Evolutionary conservation across 1,140 invertebrate genomes (phyloP).

Genomic region (Ectropis grisescens): DNA sequence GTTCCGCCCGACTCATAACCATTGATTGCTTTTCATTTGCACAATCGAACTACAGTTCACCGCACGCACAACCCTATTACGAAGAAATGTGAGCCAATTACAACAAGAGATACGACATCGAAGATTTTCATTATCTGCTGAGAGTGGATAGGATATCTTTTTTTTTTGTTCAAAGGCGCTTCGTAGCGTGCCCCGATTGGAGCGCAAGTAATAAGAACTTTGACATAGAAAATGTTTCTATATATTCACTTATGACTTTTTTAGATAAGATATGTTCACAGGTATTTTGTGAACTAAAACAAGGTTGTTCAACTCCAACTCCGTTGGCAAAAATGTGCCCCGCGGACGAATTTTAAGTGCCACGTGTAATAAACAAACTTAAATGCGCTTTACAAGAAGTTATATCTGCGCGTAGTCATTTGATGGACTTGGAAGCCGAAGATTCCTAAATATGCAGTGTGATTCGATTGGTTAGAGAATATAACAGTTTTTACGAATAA

Average conservation of each 20-base stretch:
- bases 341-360: no score
- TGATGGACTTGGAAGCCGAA: no score
- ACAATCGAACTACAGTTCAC: slow-evolving; percentile 35
- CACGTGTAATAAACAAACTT: no score
- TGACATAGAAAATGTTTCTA: neutral
- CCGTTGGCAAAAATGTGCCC: no score
- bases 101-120: slow-evolving; percentile 43
- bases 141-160: slow-evolving; percentile 4
- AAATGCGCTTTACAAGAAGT: no score
- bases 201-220: neutral
- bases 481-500: neutral
- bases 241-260: no score
- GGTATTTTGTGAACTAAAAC: no score
- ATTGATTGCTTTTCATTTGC: slow-evolving; percentile 46
- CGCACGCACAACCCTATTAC: slow-evolving; percentile 34
- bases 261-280: no score
- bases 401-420: no score
- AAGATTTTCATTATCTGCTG: slow-evolving; percentile 38
- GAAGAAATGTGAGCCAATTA: slow-evolving; percentile 53
- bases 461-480: no score
- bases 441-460: no score
- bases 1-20: slow-evolving; percentile 29
- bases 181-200: slow-evolving; percentile 12
- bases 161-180: slow-evolving; percentile 14
- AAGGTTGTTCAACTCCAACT: no score